These are phyloP conservation scores for Plemyria rubiginata DNA, from an alignment of 2,888 invertebrate species.

Conservation along the genomic window DNA sequence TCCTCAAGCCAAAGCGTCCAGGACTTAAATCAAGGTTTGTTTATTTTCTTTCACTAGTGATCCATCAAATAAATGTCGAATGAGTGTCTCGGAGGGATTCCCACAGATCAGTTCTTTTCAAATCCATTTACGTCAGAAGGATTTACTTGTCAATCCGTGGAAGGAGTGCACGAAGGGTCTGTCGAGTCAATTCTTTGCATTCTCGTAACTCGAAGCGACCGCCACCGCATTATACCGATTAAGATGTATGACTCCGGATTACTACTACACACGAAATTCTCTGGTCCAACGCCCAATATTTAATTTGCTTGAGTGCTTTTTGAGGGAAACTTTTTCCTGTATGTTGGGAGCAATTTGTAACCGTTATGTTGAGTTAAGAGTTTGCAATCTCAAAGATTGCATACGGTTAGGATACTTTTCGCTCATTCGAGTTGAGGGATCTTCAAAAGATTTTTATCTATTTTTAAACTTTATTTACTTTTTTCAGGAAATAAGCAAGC, in stretches of 20 bases:
- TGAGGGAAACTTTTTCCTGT: constrained; percentile 75
- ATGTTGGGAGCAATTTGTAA: constrained; percentile 79
- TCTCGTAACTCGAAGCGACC: constrained; percentile 72
- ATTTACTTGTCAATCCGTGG: constrained; percentile 65
- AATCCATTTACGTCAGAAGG: constrained; percentile 54
- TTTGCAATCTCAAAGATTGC: constrained; percentile 60
- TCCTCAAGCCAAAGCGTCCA: constrained; percentile 93
- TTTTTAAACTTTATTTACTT: constrained; percentile 24
- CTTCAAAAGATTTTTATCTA: constrained; percentile 9
- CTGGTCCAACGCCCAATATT: constrained; percentile 75
- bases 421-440: constrained; percentile 6
- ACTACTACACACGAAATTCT: constrained; percentile 67
- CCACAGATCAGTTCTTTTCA: constrained; percentile 33
- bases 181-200: constrained; percentile 67
- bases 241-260: constrained; percentile 79
- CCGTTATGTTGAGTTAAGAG: constrained; percentile 76
- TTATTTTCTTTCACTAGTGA: constrained; percentile 35
- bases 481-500: constrained; percentile 82
- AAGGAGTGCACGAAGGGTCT: constrained; percentile 65
- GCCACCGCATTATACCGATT: constrained; percentile 79
- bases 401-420: constrained; percentile 56
- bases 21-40: constrained; percentile 88
- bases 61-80: constrained; percentile 32
- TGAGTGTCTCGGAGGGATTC: constrained; percentile 19
- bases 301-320: constrained; percentile 83